phyloP scores from a whole-genome alignment of 2,888 invertebrate species.

The Lasioglossum leucozonium region DNA sequence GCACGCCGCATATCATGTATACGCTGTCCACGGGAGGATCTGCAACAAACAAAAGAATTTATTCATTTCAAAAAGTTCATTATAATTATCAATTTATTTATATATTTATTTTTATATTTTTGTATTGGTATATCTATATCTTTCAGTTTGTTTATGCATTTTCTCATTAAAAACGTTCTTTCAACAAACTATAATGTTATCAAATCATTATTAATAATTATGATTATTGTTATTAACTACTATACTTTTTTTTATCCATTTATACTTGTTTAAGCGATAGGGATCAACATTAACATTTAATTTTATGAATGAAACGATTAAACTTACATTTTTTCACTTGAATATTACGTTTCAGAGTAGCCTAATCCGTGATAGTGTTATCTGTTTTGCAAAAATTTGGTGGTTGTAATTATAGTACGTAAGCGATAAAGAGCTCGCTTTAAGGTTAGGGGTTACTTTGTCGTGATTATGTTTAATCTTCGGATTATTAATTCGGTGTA shows the following conservation, averaged over 20 bases:
- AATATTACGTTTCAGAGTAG: neutral
- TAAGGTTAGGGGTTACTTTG: neutral
- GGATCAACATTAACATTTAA: neutral
- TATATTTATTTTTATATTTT: neutral
- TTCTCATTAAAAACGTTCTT: neutral
- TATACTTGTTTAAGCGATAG: neutral
- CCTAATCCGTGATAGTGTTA: neutral
- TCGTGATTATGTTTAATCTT: neutral
- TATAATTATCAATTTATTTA: neutral
- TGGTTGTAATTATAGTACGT: neutral
- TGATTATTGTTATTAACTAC: neutral
- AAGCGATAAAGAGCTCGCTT: neutral
- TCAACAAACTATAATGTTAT: neutral
- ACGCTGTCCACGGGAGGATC: constrained; percentile 93
- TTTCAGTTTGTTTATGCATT: neutral
- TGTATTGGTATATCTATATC: neutral
- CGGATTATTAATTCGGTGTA: neutral
- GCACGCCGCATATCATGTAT: constrained; percentile 93
- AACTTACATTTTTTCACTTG: neutral
- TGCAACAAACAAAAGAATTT: constrained; percentile 85
- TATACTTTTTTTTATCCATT: neutral
- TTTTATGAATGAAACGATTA: neutral
- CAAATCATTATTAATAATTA: neutral
- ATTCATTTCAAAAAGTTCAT: neutral
- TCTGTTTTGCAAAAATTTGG: neutral